Conservation (phyloP, 2,113 vertebrate species). For the Vicugna pacos region DNA sequence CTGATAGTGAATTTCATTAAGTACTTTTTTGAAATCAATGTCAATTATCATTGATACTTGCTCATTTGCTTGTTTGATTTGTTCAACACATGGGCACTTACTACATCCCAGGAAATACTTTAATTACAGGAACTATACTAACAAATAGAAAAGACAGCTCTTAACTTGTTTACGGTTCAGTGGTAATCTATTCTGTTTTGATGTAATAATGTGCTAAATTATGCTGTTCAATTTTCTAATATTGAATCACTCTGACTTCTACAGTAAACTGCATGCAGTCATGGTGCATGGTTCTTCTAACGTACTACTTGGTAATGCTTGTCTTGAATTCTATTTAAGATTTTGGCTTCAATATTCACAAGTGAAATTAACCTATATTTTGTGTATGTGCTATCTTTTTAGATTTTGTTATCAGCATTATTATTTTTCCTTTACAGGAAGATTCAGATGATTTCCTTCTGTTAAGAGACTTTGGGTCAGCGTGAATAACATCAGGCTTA, state of each 20-base stretch:
- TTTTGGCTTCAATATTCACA: neutral
- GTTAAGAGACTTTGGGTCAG: neutral
- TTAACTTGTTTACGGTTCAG: neutral
- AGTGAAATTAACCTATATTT: neutral
- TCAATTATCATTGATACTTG: neutral
- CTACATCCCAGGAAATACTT: neutral
- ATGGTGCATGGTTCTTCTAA: neutral
- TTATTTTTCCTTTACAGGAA: neutral
- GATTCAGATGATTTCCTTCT: neutral
- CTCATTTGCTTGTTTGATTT: neutral
- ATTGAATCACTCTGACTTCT: neutral
- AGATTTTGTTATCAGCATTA: neutral
- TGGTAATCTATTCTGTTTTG: neutral
- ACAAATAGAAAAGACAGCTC: neutral
- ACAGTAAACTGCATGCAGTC: neutral
- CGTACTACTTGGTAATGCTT: neutral
- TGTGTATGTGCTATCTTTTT: neutral
- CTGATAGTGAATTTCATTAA: neutral
- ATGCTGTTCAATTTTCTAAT: neutral
- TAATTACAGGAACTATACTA: neutral
- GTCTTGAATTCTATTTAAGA: neutral
- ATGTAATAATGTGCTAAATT: neutral
- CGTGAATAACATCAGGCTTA: neutral
- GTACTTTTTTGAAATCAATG: neutral
- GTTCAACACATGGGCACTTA: neutral